Conservation (phyloP, 2,113 vertebrate genomes). For the Andinoacara biseriatus region DNA sequence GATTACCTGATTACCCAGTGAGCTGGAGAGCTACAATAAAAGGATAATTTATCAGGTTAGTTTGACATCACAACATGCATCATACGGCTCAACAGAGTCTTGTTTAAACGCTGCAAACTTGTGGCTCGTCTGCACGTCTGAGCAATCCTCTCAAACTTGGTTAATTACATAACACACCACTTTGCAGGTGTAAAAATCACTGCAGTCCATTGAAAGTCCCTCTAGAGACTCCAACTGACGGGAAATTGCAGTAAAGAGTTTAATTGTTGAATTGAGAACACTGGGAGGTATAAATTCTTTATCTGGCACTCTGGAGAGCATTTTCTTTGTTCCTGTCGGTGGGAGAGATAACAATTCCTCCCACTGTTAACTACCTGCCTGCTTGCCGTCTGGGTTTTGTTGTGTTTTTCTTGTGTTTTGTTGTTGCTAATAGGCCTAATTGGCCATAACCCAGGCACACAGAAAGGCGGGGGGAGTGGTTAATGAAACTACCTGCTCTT, state of each 20-base stretch:
- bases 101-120: conserved; percentile 23
- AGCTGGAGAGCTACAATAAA: not conserved
- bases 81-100: not conserved
- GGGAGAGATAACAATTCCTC: conserved; percentile 81
- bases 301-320: conserved; percentile 71
- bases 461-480: conserved; percentile 10
- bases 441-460: conserved; percentile 72
- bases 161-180: conserved; percentile 66
- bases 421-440: conserved; percentile 84
- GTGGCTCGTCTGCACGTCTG: not conserved
- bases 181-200: conserved; percentile 68
- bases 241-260: conserved; percentile 75
- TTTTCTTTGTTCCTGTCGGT: conserved; percentile 72
- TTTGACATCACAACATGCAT: not conserved
- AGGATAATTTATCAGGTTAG: conserved; percentile 9
- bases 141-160: conserved; percentile 59
- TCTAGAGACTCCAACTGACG: conserved; percentile 57
- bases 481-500: conserved; percentile 54
- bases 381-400: conserved; percentile 67
- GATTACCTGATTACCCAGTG: not conserved
- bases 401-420: conserved; percentile 82
- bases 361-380: conserved; percentile 79
- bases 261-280: conserved; percentile 74
- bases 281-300: conserved; percentile 73
- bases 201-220: conserved; percentile 50